These are phyloP conservation scores for Bedellia somnulentella DNA, from an alignment of 2,888 invertebrate genomes.

Conservation along the genomic window DNA sequence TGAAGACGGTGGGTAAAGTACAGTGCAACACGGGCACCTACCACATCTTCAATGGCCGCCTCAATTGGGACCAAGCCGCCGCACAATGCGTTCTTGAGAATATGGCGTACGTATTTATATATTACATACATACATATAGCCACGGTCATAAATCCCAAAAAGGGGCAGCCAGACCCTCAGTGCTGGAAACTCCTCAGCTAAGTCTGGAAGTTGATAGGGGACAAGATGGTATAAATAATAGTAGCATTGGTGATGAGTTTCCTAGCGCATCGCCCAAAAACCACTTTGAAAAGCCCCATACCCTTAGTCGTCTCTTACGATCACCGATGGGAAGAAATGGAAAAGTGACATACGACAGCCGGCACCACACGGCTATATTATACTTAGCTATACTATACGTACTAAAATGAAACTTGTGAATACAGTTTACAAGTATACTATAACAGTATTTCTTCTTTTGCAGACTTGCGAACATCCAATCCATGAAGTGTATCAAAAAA, in stretches of 20 bases:
- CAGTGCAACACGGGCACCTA: conserved; percentile 35
- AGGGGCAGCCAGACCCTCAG: too few species aligned
- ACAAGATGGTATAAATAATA: too few species aligned
- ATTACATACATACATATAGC: too few species aligned
- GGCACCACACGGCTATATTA: neutral
- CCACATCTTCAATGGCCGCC: conserved; percentile 34
- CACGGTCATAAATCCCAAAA: too few species aligned
- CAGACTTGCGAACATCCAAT: conserved; percentile 46
- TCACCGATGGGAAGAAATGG: too few species aligned
- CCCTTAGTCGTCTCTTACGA: too few species aligned
- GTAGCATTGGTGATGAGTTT: too few species aligned
- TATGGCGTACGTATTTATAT: conserved; percentile 30
- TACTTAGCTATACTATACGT: neutral
- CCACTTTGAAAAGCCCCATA: too few species aligned
- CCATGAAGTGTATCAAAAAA: conserved; percentile 34
- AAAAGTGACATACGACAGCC: too few species aligned
- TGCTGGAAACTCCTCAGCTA: too few species aligned
- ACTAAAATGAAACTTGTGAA: neutral
- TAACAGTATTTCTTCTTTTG: conserved; percentile 8
- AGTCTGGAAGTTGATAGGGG: too few species aligned
- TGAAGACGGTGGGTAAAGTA: conserved; percentile 25
- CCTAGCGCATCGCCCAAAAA: too few species aligned
- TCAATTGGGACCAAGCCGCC: conserved; percentile 52
- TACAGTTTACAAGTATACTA: conserved; percentile 4
- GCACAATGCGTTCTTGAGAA: conserved; percentile 44